These are phyloP conservation scores for Lasioglossum marginatum DNA, from an alignment of 2,888 invertebrate genomes.

Conservation along the genomic window DNA sequence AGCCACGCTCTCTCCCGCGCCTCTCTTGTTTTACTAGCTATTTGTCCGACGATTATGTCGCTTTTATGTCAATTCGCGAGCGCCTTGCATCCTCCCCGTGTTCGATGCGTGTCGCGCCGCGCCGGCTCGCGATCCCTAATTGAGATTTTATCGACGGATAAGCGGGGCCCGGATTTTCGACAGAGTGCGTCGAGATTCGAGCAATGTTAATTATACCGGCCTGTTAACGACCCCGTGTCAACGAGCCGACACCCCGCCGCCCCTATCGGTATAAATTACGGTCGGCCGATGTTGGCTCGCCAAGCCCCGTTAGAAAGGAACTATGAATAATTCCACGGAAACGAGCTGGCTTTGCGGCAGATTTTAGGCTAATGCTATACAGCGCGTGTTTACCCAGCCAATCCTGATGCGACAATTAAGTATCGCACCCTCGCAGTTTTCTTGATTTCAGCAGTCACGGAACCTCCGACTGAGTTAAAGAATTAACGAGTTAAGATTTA, in stretches of 20 bases:
- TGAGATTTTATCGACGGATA: conserved; percentile 74
- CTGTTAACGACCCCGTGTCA: conserved; percentile 19
- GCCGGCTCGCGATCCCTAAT: conserved; percentile 66
- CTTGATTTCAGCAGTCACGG: not conserved
- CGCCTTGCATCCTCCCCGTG: conserved; percentile 27
- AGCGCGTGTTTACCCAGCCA: not conserved
- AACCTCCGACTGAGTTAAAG: not conserved
- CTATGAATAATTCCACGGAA: not conserved
- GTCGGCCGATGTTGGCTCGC: not conserved
- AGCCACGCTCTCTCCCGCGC: not conserved
- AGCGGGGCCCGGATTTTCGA: conserved; percentile 37
- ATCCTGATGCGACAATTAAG: not conserved
- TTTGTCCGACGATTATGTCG: conserved; percentile 77
- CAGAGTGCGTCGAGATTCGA: conserved; percentile 23
- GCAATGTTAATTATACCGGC: conserved; percentile 40
- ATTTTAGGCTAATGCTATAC: not conserved
- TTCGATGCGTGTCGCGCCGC: not conserved
- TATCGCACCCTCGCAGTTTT: not conserved
- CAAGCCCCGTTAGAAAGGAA: not conserved
- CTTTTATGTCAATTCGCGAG: conserved; percentile 67
- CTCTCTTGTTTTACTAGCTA: conserved; percentile 70
- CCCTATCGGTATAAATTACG: not conserved
- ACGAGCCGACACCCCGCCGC: not conserved
- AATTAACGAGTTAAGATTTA: too few species aligned
- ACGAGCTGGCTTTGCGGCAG: not conserved